A percentile compares a stretch with the other conserved stretches of the same genome.
Conservation (phyloP, 2,113 vertebrate genomes). For the Planiliza haematocheilus region DNA sequence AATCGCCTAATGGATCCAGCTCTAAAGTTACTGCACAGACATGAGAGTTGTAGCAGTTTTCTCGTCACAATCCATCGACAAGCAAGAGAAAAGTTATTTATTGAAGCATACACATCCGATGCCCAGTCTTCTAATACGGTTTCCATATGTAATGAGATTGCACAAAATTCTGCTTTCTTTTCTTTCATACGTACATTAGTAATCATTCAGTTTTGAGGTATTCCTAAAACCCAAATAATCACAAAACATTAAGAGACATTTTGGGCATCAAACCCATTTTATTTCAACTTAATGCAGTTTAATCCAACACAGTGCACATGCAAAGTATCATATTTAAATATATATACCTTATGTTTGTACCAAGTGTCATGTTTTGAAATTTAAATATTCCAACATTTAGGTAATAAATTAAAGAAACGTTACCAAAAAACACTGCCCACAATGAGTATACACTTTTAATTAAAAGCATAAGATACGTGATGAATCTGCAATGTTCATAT, state of each 20-base stretch:
- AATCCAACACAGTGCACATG: conserved; percentile 84
- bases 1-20: no score
- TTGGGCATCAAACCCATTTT: conserved; percentile 79
- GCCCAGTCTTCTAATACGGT: no score
- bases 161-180: no score
- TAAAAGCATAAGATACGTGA: conserved; percentile 66
- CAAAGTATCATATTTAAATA: conserved; percentile 80
- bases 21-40: no score
- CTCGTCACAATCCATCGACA: no score
- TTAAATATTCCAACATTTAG: conserved; percentile 73
- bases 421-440: conserved; percentile 75
- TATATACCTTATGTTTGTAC: conserved; percentile 75
- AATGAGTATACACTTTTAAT: conserved; percentile 72
- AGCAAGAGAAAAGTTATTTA: no score
- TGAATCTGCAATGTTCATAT: conserved; percentile 51
- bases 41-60: no score
- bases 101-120: no score
- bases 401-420: conserved; percentile 73
- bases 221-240: conserved; percentile 1
- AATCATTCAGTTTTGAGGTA: no score
- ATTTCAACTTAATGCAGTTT: conserved; percentile 81
- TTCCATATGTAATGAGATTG: no score
- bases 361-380: conserved; percentile 75
- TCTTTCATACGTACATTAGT: no score
- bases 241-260: conserved; percentile 23